Base-by-base conservation (phyloP, 64 coral and sea anemone genomes). In the Pachyseris speciosa region DNA sequence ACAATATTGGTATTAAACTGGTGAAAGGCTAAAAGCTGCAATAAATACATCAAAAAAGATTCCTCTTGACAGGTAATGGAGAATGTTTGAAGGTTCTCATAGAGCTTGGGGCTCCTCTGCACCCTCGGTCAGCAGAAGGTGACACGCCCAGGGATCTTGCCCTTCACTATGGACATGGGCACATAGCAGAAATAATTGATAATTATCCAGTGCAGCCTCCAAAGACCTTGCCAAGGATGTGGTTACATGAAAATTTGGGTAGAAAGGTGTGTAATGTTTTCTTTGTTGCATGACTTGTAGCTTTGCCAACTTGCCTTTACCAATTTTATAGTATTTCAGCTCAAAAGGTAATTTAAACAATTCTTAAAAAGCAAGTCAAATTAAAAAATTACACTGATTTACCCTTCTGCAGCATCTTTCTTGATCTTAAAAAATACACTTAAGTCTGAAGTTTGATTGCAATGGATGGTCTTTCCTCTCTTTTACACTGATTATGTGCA, bases 81-180 rank as follows among this genome's bases (percentile, higher is more conserved):
- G 94, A 95, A 6, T 95, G 97, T 72, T 68, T 95, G 6, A 44
- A 87, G 55, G 67, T 89, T 64, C 74, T 99, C 1, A 47, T 99
- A 32, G 90, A 95, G 64, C 85, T 90, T 43, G 97, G 97, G 39
- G 97, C 97, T 83, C 86, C 97, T 41, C 55, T 93, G 3, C 97
- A 95, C 78, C 97, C 97, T 2, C 85, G 97, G 19, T 90, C 97
- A 22, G n/a, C 37, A 37, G 97, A 99, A 53, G 97, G 97, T 9
- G 94, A 99, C 80, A 99, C 87, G 22, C 97, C 97, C 52, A 95
- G 87, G 50, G 97, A 99, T 41, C 88, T 99, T 63, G 94, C 97
- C 24, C 64, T 95, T 63, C 73, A 87, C 22, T 86, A 83, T 51
- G 97, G 86, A 38, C 86, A 95, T 90, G 36, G 33, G 50, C 86